phyloP scores from a whole-genome alignment of 1,140 invertebrate species.

The Thaumetopoea pityocampa region DNA sequence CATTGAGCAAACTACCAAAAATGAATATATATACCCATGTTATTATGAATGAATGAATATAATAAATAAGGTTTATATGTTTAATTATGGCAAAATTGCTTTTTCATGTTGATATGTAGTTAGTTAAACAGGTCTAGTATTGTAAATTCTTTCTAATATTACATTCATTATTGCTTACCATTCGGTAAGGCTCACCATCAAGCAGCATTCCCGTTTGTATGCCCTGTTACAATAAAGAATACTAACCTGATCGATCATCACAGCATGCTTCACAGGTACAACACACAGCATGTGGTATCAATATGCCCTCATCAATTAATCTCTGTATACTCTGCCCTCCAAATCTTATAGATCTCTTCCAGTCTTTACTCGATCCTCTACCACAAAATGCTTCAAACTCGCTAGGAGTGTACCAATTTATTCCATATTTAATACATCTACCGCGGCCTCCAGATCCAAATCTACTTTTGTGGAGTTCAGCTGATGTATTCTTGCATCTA shows the following conservation, averaged over 20 bases:
- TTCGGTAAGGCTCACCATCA: too few species aligned
- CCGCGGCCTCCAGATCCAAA: slow-evolving; percentile 94
- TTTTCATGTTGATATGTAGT: too few species aligned
- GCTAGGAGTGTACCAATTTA: slow-evolving; percentile 93
- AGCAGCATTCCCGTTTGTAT: too few species aligned
- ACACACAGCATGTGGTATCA: slow-evolving; percentile 94
- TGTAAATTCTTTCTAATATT: too few species aligned
- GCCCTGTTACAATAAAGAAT: background rate
- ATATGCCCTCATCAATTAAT: slow-evolving; percentile 92
- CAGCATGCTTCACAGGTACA: slow-evolving; percentile 96
- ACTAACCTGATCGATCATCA: slow-evolving; percentile 90
- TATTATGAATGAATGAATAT: too few species aligned
- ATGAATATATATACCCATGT: too few species aligned
- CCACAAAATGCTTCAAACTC: slow-evolving; percentile 95
- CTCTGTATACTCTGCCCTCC: slow-evolving; percentile 93
- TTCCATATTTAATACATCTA: slow-evolving; percentile 89
- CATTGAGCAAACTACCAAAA: too few species aligned
- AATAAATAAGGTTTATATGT: too few species aligned
- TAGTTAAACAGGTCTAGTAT: too few species aligned
- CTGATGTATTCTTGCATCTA: slow-evolving; percentile 89
- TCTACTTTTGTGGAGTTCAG: slow-evolving; percentile 90
- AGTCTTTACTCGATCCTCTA: slow-evolving; percentile 94
- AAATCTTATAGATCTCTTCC: slow-evolving; percentile 95
- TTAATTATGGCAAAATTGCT: too few species aligned
- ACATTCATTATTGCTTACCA: too few species aligned